These are phyloP conservation scores for Corythornis vintsioides DNA, from an alignment of 2,113 vertebrate genomes.

Conservation along the genomic window DNA sequence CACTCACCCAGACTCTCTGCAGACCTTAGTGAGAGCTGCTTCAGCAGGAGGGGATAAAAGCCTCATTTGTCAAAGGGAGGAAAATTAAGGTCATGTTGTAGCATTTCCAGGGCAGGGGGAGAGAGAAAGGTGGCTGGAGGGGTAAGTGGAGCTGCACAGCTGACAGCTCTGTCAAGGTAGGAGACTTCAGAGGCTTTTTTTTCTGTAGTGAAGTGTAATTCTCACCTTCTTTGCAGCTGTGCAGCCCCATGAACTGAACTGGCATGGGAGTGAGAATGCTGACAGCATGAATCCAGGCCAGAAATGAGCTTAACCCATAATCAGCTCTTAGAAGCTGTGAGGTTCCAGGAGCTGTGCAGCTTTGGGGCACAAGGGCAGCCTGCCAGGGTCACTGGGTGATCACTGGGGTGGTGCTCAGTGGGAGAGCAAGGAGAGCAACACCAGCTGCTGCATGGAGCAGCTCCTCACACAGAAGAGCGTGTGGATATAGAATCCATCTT, in stretches of 20 bases:
- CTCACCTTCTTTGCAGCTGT: not conserved
- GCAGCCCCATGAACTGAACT: not conserved
- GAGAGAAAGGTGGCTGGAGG: not conserved
- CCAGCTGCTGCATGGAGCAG: not conserved
- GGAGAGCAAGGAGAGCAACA: not conserved
- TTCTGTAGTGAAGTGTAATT: not conserved
- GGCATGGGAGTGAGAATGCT: not conserved
- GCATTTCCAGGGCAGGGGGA: not conserved
- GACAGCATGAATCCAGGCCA: not conserved
- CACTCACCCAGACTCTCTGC: not conserved
- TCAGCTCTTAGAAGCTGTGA: not conserved
- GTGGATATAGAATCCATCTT: not conserved
- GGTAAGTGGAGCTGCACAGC: not conserved
- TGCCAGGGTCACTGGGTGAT: not conserved
- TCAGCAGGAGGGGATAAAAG: not conserved
- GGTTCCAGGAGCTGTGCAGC: not conserved
- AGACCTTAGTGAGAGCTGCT: not conserved
- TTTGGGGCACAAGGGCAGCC: not conserved
- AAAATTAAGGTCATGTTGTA: not conserved
- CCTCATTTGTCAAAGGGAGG: not conserved
- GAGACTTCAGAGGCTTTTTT: not conserved
- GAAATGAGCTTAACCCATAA: not conserved
- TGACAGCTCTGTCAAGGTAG: not conserved
- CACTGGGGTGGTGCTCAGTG: not conserved
- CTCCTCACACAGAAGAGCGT: not conserved